Conservation (phyloP, 1,140 invertebrate genomes). For the Ceratitis capitata region DNA sequence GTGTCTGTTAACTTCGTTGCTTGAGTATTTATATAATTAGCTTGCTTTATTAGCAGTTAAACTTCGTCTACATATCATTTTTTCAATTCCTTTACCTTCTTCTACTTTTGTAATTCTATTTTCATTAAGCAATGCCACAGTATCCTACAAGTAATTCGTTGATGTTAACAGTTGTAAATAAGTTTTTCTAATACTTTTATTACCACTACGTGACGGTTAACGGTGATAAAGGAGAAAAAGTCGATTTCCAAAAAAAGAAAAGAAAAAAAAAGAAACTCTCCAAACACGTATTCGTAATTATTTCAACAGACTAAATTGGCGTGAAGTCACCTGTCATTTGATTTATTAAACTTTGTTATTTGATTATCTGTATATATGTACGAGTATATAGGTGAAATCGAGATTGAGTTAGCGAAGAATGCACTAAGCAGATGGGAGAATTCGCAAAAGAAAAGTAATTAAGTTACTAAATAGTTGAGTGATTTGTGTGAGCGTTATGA, state of each 20-base stretch:
- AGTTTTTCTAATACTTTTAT: background rate
- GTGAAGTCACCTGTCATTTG: slow-evolving; percentile 32
- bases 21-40: background rate
- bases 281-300: slow-evolving; percentile 26
- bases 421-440: background rate
- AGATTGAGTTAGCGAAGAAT: slow-evolving; percentile 4
- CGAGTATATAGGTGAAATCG: too few relatives aligned
- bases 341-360: slow-evolving; percentile 20
- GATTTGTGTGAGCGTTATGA: background rate
- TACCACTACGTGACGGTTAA: background rate
- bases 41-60: background rate
- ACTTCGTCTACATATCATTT: background rate
- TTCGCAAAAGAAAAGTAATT: background rate
- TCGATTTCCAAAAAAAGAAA: background rate
- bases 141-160: background rate
- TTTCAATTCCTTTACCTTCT: background rate
- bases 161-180: background rate
- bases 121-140: too few relatives aligned
- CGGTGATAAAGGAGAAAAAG: background rate
- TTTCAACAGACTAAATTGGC: slow-evolving; percentile 21
- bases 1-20: background rate
- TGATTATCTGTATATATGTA: too few relatives aligned
- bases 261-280: background rate
- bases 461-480: background rate
- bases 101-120: too few relatives aligned